Percentiles rank a stretch among this genome's conserved stretches.
Conservation (phyloP, 2,113 vertebrate species). For the Meriones unguiculatus region DNA sequence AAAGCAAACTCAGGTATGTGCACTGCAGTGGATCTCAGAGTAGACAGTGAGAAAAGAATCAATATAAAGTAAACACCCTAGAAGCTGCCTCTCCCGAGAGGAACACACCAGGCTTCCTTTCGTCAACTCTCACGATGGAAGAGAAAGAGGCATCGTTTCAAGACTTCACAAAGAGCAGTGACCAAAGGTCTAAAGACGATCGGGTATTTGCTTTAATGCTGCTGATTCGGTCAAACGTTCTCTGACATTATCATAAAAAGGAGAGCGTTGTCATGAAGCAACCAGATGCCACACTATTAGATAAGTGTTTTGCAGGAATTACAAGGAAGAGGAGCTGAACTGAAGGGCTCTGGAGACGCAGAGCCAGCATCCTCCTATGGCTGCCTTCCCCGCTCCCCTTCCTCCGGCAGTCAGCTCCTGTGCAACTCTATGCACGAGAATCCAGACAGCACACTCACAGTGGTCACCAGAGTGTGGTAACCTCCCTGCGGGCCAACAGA, state of each 20-base stretch:
- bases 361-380: too few species aligned
- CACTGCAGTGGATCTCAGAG: background rate
- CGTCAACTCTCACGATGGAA: background rate
- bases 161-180: too few species aligned
- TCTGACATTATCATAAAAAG: background rate
- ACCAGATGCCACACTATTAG: background rate
- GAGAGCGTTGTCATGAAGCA: conserved; percentile 50
- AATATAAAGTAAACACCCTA: background rate
- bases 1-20: background rate
- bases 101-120: background rate
- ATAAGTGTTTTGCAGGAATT: conserved; percentile 40
- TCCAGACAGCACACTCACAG: background rate
- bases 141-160: background rate
- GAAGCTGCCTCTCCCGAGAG: background rate
- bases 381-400: background rate
- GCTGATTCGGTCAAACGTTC: background rate
- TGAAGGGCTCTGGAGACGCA: background rate
- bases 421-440: background rate
- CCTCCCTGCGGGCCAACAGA: background rate
- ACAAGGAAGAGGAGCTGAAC: conserved; percentile 34
- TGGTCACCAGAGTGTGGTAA: background rate
- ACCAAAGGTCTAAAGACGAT: background rate
- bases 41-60: background rate
- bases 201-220: background rate
- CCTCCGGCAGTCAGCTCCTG: background rate